phyloP scores from a whole-genome alignment of 2,888 invertebrate genomes.

The Zygogramma bicolorata region DNA sequence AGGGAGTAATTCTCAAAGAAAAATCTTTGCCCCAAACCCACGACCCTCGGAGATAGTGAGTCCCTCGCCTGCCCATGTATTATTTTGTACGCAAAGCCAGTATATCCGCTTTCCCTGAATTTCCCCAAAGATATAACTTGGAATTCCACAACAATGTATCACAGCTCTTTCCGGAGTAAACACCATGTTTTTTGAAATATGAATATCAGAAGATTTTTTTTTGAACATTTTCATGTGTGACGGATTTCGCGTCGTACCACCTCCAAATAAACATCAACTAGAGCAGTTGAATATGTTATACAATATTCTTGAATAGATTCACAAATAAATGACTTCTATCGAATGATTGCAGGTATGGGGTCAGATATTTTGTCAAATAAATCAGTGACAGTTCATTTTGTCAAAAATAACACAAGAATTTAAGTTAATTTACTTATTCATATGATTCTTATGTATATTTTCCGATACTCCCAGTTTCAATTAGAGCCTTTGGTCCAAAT shows the following conservation, averaged over 20 bases:
- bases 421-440: too few species aligned
- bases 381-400: too few species aligned
- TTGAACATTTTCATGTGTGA: not conserved
- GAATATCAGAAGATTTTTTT: too few species aligned
- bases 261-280: not conserved
- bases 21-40: not conserved
- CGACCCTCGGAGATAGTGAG: not conserved
- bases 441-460: too few species aligned
- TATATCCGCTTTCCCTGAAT: not conserved
- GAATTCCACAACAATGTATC: not conserved
- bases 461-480: too few species aligned
- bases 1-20: not conserved
- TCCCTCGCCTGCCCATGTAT: not conserved
- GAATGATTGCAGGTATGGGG: too few species aligned
- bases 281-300: too few species aligned
- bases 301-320: too few species aligned
- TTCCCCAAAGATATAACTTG: not conserved
- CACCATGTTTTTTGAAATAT: not conserved
- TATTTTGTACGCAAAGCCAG: not conserved
- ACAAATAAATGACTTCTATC: too few species aligned
- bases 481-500: too few species aligned
- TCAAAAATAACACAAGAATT: too few species aligned
- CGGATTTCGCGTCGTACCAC: not conserved
- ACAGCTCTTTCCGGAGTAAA: not conserved
- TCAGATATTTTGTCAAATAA: too few species aligned